Evolutionary conservation across 2,888 invertebrate genomes (phyloP).

Genomic region (Cataglyphis altisquamis): DNA sequence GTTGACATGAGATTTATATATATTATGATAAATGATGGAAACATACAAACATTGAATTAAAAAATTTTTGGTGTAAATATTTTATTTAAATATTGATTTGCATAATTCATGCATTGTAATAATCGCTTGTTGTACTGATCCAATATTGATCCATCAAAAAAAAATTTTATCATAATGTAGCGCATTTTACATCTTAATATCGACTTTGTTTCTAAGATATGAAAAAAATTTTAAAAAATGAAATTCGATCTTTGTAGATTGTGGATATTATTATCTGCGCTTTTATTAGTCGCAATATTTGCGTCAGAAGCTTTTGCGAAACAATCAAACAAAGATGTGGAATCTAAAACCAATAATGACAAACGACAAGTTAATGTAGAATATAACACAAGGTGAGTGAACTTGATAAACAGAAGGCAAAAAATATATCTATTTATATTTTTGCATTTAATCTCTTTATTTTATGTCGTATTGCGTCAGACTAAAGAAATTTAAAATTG

Average conservation of each 20-base stretch:
- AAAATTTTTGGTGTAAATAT: background rate
- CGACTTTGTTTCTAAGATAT: background rate
- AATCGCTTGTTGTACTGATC: background rate
- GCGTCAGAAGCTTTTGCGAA: slow-evolving; percentile 63
- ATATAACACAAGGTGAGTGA: slow-evolving; percentile 60
- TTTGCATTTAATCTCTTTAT: background rate
- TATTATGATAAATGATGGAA: background rate
- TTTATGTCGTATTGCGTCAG: background rate
- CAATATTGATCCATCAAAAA: background rate
- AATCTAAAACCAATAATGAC: slow-evolving; percentile 31
- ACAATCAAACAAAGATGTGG: slow-evolving; percentile 55
- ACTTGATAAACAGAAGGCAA: background rate
- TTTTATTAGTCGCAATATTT: slow-evolving; percentile 64
- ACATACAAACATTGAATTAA: background rate
- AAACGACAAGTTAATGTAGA: slow-evolving; percentile 56
- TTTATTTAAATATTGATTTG: background rate
- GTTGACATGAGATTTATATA: background rate
- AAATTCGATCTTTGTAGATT: slow-evolving; percentile 58
- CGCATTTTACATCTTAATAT: background rate
- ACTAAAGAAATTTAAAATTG: background rate
- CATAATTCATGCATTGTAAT: background rate
- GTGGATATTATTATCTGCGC: slow-evolving; percentile 63
- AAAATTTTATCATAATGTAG: background rate
- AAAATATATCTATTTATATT: background rate
- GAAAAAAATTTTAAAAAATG: background rate